These are phyloP conservation scores for Polyommatus iphigenia DNA, from an alignment of 2,888 invertebrate genomes.

Conservation along the genomic window DNA sequence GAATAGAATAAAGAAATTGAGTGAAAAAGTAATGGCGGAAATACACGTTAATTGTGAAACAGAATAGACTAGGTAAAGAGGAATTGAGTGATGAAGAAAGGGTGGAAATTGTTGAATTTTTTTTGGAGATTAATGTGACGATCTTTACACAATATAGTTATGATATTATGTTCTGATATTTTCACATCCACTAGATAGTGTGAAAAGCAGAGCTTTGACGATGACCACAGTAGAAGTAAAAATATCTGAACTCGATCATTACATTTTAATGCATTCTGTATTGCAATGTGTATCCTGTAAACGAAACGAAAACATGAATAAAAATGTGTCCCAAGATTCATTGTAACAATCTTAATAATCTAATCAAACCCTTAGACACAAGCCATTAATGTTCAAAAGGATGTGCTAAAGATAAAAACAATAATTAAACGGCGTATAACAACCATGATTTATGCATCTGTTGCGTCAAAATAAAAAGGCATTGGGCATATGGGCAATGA, in stretches of 20 bases:
- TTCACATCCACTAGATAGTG: too few species aligned
- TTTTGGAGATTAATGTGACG: not conserved
- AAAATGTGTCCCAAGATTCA: not conserved
- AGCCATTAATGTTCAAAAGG: not conserved
- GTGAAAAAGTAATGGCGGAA: not conserved
- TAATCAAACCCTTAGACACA: not conserved
- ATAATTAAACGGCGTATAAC: not conserved
- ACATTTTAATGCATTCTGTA: too few species aligned
- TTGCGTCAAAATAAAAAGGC: slow-evolving; percentile 36
- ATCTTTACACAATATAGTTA: not conserved
- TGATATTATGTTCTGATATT: too few species aligned
- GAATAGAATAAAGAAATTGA: not conserved
- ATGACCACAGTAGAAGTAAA: too few species aligned
- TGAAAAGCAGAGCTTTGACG: too few species aligned
- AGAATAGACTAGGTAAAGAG: not conserved
- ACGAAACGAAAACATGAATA: not conserved
- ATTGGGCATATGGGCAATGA: slow-evolving; percentile 65
- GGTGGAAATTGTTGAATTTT: not conserved
- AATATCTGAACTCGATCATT: too few species aligned
- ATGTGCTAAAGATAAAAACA: not conserved
- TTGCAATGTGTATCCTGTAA: not conserved
- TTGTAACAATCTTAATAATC: not conserved
- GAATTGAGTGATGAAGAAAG: not conserved
- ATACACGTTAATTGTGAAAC: too few species aligned
- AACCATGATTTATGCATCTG: slow-evolving; percentile 24